Base-by-base conservation (phyloP, 1,140 invertebrate species). In the Schmidtea mediterranea region DNA sequence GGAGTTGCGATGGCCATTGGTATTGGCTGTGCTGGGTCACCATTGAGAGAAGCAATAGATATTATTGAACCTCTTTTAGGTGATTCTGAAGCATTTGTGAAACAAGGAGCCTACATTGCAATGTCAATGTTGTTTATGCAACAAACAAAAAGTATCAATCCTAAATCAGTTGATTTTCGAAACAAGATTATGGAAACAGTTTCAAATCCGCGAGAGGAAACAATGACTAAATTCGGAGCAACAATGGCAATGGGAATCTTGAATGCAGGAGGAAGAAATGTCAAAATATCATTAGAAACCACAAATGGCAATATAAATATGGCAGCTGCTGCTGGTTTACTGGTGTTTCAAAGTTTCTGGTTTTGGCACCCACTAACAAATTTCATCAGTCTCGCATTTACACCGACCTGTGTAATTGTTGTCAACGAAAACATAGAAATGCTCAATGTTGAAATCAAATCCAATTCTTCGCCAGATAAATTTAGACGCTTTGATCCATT, bases 261-360 rank as follows among this genome's bases (percentile, higher is more conserved):
- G 55, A 79, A 82, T 64, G 79, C 76, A 26, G 77, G 72, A 72
- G 92, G 92, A 26, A 74, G 90, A 22, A 98, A 98, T 64, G 83
- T 90, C 8, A 94, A 89, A 0, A 76, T 97, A 2, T 82, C 81
- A 0, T 68, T 98, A 8, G 82, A 90, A 58, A 92, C 89, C 3
- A 74, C 89, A 36, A 95, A 86, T 37, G 90, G 90, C 1, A 89
- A 97, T 62, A 90, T 82, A 43, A 90, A 94, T 64, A 82, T 95
- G 76, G 71, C 84, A 43, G 82, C 84, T 2, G 84, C 97, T 2
- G 89, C 97, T 1, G 92, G 92, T n/a, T 80, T 89, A 63, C 63
- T 97, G 38, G 79, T 95, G 0, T 98, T 98, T 64, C 87, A 84
- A 0, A 92, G 98, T 62, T 94, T 94, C 63, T 98, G 92, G 92